Percentiles rank a stretch among this genome's conserved stretches.
phyloP scores from a whole-genome alignment of 1,140 invertebrate genomes.

The Achroia grisella region DNA sequence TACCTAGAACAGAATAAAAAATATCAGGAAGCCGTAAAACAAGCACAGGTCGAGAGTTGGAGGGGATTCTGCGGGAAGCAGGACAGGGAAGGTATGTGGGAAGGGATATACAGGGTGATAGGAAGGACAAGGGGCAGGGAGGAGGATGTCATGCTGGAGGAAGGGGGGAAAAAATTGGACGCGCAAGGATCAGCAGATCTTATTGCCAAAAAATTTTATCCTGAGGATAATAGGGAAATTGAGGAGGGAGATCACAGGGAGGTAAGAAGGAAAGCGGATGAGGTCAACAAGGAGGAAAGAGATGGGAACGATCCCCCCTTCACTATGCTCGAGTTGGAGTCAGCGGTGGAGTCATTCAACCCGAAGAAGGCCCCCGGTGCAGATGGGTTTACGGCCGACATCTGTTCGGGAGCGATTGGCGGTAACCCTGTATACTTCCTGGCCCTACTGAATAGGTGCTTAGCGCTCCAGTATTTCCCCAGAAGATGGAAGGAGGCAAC shows the following conservation, averaged over 20 bases:
- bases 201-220: constrained; percentile 18
- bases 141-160: constrained; percentile 10
- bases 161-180: neutral
- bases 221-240: neutral
- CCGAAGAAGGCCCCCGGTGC: constrained; percentile 21
- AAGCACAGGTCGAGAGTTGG: too few species aligned
- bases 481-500: too few species aligned
- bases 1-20: too few species aligned
- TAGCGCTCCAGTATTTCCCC: constrained; percentile 3
- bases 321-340: neutral
- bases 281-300: neutral
- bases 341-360: constrained; percentile 4
- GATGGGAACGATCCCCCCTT: constrained; percentile 4
- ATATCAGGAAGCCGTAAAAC: too few species aligned
- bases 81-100: constrained; percentile 18
- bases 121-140: too few species aligned
- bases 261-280: neutral
- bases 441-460: constrained; percentile 8
- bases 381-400: constrained; percentile 20
- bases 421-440: neutral
- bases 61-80: too few species aligned
- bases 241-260: constrained; percentile 8
- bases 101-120: constrained; percentile 10
- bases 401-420: too few species aligned
- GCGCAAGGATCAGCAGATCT: constrained; percentile 8